Conservation (phyloP, 2,888 invertebrate species). For the Polydrusus cervinus region DNA sequence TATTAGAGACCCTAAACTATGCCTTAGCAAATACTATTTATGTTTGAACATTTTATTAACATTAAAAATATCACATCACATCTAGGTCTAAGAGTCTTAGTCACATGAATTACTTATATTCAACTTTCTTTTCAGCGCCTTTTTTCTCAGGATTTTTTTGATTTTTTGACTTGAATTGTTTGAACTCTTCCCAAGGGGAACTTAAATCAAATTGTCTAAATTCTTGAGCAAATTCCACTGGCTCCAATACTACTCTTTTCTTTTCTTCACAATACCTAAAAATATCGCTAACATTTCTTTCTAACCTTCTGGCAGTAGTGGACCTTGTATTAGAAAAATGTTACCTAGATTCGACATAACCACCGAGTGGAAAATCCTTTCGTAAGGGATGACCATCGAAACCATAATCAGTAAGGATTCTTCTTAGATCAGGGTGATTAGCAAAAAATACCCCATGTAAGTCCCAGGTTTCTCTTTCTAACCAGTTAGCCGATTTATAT, state of each 20-base stretch:
- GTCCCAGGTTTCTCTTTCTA: constrained; percentile 96
- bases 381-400: constrained; percentile 99
- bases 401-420: constrained; percentile 98
- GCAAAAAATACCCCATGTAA: constrained; percentile 99
- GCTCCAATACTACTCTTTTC: constrained; percentile 95
- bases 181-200: constrained; percentile 98
- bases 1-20: too few species aligned
- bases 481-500: constrained; percentile 95
- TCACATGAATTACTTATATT: too few species aligned
- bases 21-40: too few species aligned
- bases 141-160: not conserved
- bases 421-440: constrained; percentile 96
- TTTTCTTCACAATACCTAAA: constrained; percentile 96
- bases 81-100: too few species aligned
- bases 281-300: not conserved
- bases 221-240: constrained; percentile 96
- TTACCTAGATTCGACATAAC: constrained; percentile 87
- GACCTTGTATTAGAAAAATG: not conserved
- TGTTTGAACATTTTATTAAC: too few species aligned
- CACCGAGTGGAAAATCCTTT: constrained; percentile 97
- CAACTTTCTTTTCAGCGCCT: not conserved
- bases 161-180: constrained; percentile 78
- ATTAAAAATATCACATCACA: too few species aligned
- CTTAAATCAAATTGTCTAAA: constrained; percentile 97
- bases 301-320: not conserved